A percentile compares a stretch with the other conserved stretches of the same genome.
These are phyloP conservation scores for Drosophila subsilvestris DNA, from an alignment of 2,888 invertebrate species.

Conservation along the genomic window DNA sequence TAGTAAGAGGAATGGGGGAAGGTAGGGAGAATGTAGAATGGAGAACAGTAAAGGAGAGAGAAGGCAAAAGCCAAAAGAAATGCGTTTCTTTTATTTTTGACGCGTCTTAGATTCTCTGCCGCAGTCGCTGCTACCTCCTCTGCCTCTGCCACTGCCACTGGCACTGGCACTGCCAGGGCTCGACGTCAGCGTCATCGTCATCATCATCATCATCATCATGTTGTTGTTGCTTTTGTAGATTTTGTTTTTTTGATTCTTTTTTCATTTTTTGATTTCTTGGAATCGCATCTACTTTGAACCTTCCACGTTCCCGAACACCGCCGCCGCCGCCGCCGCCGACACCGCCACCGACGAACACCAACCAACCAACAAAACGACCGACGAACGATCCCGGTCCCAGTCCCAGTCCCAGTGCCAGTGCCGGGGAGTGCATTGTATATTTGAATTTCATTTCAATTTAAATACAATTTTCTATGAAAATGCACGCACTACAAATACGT, in stretches of 20 bases:
- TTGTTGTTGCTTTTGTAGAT: slow-evolving; percentile 17
- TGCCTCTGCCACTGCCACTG: slow-evolving; percentile 7
- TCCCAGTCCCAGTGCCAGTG: slow-evolving; percentile 9
- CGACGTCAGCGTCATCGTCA: slow-evolving; percentile 4
- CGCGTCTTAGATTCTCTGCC: slow-evolving; percentile 69
- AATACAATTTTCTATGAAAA: slow-evolving; percentile 80
- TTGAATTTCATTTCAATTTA: slow-evolving; percentile 79
- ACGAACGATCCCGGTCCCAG: background rate
- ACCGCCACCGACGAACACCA: background rate
- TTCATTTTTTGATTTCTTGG: slow-evolving; percentile 69
- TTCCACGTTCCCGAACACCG: slow-evolving; percentile 39
- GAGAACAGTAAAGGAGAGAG: slow-evolving; percentile 25
- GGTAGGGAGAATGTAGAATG: slow-evolving; percentile 16
- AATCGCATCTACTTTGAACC: slow-evolving; percentile 78
- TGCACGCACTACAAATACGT: slow-evolving; percentile 69
- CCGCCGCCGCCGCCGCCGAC: background rate
- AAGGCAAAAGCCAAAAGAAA: slow-evolving; percentile 57
- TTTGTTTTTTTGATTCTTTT: slow-evolving; percentile 14
- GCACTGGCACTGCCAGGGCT: slow-evolving; percentile 3
- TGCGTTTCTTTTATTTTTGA: slow-evolving; percentile 76
- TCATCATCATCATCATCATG: background rate
- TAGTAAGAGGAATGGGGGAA: slow-evolving; percentile 30
- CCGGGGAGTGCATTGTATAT: slow-evolving; percentile 72
- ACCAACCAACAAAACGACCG: background rate
- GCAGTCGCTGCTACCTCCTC: slow-evolving; percentile 14